Evolutionary conservation across 2,113 vertebrate genomes (phyloP).

Genomic region (Rhinichthys klamathensis): DNA sequence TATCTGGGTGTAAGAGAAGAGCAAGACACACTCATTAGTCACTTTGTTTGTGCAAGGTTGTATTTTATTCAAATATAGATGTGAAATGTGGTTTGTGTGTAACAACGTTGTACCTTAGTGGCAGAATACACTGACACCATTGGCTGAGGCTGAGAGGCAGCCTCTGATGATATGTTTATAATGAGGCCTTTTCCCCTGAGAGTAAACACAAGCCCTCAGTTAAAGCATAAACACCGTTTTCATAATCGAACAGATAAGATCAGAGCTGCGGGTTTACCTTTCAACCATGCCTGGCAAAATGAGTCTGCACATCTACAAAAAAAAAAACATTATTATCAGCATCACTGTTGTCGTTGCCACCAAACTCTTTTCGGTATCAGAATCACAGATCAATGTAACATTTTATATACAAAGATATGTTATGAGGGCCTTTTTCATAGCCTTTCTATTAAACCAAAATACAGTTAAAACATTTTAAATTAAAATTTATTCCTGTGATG

Average conservation of each 20-base stretch:
- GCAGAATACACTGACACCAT: slow-evolving; percentile 74
- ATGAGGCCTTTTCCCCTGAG: slow-evolving; percentile 72
- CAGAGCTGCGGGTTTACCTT: slow-evolving; percentile 65
- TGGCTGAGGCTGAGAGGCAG: slow-evolving; percentile 69
- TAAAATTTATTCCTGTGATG: too few relatives aligned
- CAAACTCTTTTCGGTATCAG: neutral
- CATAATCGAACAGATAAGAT: neutral
- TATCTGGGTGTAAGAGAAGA: slow-evolving; percentile 57
- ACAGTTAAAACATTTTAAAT: too few relatives aligned
- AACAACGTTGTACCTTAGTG: slow-evolving; percentile 68
- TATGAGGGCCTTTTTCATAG: too few relatives aligned
- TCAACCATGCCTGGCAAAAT: slow-evolving; percentile 75
- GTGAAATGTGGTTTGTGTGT: neutral
- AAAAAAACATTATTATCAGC: neutral
- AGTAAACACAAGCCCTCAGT: slow-evolving; percentile 10
- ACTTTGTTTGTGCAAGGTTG: neutral
- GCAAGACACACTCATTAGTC: neutral
- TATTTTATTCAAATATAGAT: neutral
- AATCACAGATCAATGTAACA: neutral
- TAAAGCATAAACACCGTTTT: neutral
- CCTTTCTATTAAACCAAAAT: too few relatives aligned
- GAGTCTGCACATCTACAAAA: slow-evolving; percentile 72
- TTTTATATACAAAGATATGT: neutral
- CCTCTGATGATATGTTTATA: slow-evolving; percentile 76
- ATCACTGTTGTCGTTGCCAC: neutral